Evolutionary conservation across 1,140 invertebrate species (phyloP), one percentile per base, ranked within the genome.

Genomic region (Maconellicoccus hirsutus): DNA sequence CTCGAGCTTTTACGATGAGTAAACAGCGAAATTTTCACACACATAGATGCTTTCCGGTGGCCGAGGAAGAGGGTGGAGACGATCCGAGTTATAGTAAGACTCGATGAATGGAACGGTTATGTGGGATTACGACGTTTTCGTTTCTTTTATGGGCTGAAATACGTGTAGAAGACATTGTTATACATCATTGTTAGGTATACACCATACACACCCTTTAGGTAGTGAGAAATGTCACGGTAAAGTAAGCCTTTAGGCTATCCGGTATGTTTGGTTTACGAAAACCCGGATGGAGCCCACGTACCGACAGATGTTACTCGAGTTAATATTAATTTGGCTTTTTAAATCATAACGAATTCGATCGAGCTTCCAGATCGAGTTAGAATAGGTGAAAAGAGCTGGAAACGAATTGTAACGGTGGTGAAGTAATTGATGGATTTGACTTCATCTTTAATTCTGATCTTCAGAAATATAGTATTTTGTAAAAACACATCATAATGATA

Each of bases 21-120:
- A n/a, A n/a, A n/a, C n/a, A 33, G 12, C 29, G 12, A 33, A 6
- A 33, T 33, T 33, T 33, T 33, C 29, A 33, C 29, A 33, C 29
- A 33, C 29, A 12, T 33, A 12, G 12, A 33, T 16, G 25, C 16
- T 26, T 66, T 66, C 61, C 61, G 61, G 61, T 66, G 25, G 10
- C 19, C 19, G 25, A 8, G 10, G 2, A 66, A 6, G 10, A 25
- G 61, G 25, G 61, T 66, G 61, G 21, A 66, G 61, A 66, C 25
- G 19, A 23, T 66, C 19, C 21, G 59, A 19, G 25, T 66, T 66
- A n/a, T 3, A 8, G 10, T 66, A 4, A 66, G 21, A 66, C 10
- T 66, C 61, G 61, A 66, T 66, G 61, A 66, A 66, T 23, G 61
- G 61, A 66, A 66, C 61, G 21, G 19, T 66, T 52, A 66, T 66